Evolutionary conservation across 2,888 invertebrate species (phyloP).

Genomic region (Schrankia costaestrigalis): DNA sequence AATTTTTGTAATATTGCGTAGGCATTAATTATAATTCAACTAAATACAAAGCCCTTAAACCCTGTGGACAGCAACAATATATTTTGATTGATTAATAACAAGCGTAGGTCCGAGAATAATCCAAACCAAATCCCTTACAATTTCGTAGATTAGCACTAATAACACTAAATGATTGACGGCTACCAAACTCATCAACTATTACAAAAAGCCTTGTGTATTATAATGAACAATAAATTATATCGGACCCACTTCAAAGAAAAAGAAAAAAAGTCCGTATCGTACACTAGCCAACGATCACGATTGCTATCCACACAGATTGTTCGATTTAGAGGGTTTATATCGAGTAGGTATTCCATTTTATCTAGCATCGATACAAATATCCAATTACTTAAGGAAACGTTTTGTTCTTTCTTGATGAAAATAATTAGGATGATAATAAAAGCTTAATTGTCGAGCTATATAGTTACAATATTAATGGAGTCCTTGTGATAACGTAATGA

Average conservation of each 20-base stretch:
- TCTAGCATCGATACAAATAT: slow-evolving; percentile 56
- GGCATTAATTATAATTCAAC: too few species aligned
- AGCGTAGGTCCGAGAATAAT: too few species aligned
- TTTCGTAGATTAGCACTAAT: slow-evolving; percentile 8
- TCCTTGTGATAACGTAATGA: neutral
- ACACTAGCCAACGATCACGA: slow-evolving; percentile 24
- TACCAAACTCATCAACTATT: too few species aligned
- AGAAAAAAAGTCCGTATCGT: slow-evolving; percentile 20
- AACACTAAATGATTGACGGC: too few species aligned
- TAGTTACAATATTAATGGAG: slow-evolving; percentile 11
- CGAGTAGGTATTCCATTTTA: slow-evolving; percentile 50
- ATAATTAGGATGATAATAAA: slow-evolving; percentile 43
- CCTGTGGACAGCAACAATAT: too few species aligned
- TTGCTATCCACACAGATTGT: slow-evolving; percentile 35
- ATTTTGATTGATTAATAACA: too few species aligned
- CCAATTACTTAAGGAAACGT: slow-evolving; percentile 66
- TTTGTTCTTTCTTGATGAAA: slow-evolving; percentile 38
- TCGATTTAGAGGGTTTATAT: slow-evolving; percentile 47
- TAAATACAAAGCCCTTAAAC: too few species aligned
- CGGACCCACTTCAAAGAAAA: slow-evolving; percentile 30
- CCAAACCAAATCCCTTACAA: too few species aligned
- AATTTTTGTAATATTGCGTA: too few species aligned
- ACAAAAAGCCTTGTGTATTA: too few species aligned
- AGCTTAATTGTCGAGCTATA: slow-evolving; percentile 22
- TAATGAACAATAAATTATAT: slow-evolving; percentile 16